Percentiles rank a stretch among this genome's conserved stretches.
Evolutionary conservation across 2,113 vertebrate genomes (phyloP).

Genomic region (Oncorhynchus mykiss): DNA sequence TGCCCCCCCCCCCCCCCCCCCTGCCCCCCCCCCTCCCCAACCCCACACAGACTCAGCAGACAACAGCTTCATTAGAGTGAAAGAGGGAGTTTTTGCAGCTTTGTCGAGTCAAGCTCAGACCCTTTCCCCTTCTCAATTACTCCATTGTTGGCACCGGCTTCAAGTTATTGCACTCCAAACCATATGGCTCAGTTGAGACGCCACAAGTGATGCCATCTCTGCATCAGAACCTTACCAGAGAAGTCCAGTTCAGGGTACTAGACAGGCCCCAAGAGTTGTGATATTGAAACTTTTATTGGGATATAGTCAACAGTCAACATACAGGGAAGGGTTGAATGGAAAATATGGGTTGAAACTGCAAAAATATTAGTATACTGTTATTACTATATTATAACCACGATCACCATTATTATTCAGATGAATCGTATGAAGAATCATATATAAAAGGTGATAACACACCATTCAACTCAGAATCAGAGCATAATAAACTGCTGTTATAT

Average conservation of each 20-base stretch:
- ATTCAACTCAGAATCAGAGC: neutral
- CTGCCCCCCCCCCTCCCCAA: slow-evolving; percentile 19
- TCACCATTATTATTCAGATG: neutral
- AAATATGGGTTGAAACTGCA: neutral
- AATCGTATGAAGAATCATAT: neutral
- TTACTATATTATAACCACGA: neutral
- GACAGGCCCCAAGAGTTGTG: neutral
- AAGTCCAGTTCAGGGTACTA: neutral
- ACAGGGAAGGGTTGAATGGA: neutral
- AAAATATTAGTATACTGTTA: neutral
- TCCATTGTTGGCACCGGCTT: slow-evolving; percentile 70
- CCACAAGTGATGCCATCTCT: slow-evolving; percentile 36
- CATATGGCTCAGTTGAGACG: slow-evolving; percentile 62
- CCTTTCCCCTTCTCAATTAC: slow-evolving; percentile 69
- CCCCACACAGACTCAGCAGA: slow-evolving; percentile 53
- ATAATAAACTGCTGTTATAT: neutral
- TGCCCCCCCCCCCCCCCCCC: slow-evolving; percentile 34
- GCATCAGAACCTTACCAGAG: slow-evolving; percentile 8
- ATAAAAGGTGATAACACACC: neutral
- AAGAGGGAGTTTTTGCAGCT: slow-evolving; percentile 75
- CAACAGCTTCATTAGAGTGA: slow-evolving; percentile 81
- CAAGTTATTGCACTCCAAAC: slow-evolving; percentile 74
- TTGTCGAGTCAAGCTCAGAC: slow-evolving; percentile 75
- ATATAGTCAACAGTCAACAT: no score
- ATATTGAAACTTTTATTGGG: neutral